Conservation (phyloP, 1,140 invertebrate genomes). For the Phocides pigmalion region DNA sequence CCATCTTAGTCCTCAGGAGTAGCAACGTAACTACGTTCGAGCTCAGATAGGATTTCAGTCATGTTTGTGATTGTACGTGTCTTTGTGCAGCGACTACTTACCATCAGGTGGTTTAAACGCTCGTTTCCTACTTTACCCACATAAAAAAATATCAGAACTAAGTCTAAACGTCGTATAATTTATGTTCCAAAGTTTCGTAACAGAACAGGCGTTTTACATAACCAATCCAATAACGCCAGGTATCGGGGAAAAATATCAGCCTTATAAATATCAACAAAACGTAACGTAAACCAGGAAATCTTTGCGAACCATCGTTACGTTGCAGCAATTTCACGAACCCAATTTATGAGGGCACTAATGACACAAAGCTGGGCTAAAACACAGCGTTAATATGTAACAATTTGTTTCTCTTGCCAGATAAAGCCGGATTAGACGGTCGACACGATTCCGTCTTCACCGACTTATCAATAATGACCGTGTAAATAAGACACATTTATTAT, state of each 20-base stretch:
- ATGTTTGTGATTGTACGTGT: no score
- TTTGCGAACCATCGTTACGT: background rate
- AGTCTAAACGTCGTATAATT: no score
- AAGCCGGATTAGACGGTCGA: background rate
- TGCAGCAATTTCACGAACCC: slow-evolving; percentile 9
- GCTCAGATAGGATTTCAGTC: no score
- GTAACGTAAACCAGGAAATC: slow-evolving; percentile 13
- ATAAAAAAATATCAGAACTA: no score
- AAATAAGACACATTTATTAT: no score
- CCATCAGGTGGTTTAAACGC: no score
- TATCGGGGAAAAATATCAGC: background rate
- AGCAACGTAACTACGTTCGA: no score
- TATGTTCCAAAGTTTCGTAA: no score
- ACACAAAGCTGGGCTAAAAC: slow-evolving; percentile 14
- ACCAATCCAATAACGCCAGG: background rate
- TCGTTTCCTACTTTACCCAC: no score
- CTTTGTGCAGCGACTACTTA: no score
- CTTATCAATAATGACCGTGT: background rate
- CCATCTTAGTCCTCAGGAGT: no score
- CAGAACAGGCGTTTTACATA: background rate
- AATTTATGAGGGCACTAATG: slow-evolving; percentile 22
- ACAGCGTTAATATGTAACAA: slow-evolving; percentile 23
- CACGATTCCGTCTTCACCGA: background rate
- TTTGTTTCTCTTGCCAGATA: slow-evolving; percentile 1
- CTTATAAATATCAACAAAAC: background rate